Evolutionary conservation across 2,797 vertebrate genomes (phyloP), one percentile per base, ranked within the genome.

Genomic region (Eulemur mongoz): DNA sequence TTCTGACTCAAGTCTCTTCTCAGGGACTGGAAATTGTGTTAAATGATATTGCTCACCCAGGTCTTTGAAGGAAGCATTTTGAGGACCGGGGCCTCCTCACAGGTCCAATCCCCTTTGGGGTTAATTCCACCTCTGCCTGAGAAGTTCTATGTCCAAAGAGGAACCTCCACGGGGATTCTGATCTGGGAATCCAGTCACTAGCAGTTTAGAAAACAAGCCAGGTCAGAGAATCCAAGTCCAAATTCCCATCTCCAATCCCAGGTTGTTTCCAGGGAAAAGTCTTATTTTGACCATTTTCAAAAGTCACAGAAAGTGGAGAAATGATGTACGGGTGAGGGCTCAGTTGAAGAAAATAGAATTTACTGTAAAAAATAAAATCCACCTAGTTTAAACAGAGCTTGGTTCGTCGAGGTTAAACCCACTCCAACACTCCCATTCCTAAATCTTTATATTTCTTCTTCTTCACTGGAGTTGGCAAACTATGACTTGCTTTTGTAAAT

Each of bases 281-380:
- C 25, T 65, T 85, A 84, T 30, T 59, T 54, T 76, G 20, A 45
- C 40, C 14, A 27, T 45, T 91, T 89, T 78, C 38, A 50, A 87
- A 75, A n/a, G 30, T 65, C 4, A 22, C 4, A 38, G 4, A 79
- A 82, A 38, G 5, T 45, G 22, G 43, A 52, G 48, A 86, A 92
- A 50, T 0, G 0, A 40, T 27, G 4, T 23, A 45, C 18, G 0
- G 43, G 40, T 2, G 2, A 80, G 52, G 38, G 23, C 22, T 89
- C 38, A 18, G 0, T 2, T 43, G 52, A 88, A 59, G 63, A 91
- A 45, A 67, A 38, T 4, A 12, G 45, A 96, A 76, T 59, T 7
- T 38, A 63, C 67, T 18, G 14, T 32, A 5, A 7, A 40, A 90
- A 91, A 61, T 11, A 40, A 45, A 75, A 69, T 57, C 15, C 17